Percentiles rank a stretch among this genome's conserved stretches.
phyloP scores from a whole-genome alignment of 1,140 invertebrate species.

The Druon quercuslanigerum region DNA sequence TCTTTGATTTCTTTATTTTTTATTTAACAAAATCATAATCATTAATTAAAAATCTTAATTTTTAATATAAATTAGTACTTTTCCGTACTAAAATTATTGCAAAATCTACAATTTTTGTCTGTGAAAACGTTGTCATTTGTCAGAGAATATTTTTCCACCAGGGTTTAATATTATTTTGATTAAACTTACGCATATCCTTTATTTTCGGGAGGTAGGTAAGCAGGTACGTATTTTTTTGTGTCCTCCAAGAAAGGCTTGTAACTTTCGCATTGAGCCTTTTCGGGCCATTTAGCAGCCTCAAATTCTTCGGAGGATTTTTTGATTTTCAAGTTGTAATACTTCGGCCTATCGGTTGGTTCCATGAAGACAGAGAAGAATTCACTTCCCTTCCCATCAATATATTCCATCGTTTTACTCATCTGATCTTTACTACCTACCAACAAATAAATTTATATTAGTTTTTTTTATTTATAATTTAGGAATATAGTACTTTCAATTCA shows the following conservation, averaged over 20 bases:
- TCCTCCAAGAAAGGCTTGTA: slow-evolving; percentile 44
- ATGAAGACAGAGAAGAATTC: slow-evolving; percentile 57
- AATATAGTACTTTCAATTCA: too few species aligned
- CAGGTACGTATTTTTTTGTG: slow-evolving; percentile 68
- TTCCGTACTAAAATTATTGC: too few species aligned
- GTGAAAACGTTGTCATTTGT: too few species aligned
- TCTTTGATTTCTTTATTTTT: too few species aligned
- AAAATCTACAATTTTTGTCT: too few species aligned
- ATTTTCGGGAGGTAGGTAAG: slow-evolving; percentile 85
- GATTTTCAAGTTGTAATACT: slow-evolving; percentile 56
- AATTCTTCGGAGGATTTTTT: slow-evolving; percentile 51
- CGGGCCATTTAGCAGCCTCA: slow-evolving; percentile 59
- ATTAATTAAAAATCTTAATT: too few species aligned
- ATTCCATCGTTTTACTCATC: slow-evolving; percentile 9
- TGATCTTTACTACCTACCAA: slow-evolving; percentile 37
- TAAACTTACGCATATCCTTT: slow-evolving; percentile 83
- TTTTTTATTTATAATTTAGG: too few species aligned
- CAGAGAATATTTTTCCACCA: too few species aligned
- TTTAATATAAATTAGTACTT: too few species aligned
- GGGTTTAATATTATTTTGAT: not conserved
- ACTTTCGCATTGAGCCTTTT: slow-evolving; percentile 54
- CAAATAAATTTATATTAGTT: slow-evolving; percentile 34
- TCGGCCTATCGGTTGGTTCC: slow-evolving; percentile 54
- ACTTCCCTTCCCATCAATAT: slow-evolving; percentile 32
- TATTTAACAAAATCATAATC: too few species aligned